Percentiles rank a stretch among this genome's conserved stretches.
Evolutionary conservation across 1,140 invertebrate genomes (phyloP).

Genomic region (Sinella curviseta): DNA sequence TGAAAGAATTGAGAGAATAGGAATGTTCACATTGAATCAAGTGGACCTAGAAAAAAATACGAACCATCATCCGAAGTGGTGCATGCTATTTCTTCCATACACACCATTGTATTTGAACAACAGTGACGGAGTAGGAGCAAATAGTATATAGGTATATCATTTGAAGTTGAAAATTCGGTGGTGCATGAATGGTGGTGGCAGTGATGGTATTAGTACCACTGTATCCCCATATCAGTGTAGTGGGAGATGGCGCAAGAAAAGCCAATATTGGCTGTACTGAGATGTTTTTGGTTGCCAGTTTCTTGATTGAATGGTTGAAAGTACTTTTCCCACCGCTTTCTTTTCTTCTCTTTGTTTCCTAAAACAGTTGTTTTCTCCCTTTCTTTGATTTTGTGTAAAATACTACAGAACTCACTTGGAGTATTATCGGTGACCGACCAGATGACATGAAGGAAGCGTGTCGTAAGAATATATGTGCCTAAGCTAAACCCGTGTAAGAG

Average conservation of each 20-base stretch:
- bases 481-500: too few relatives aligned
- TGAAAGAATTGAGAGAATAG: too few relatives aligned
- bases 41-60: too few relatives aligned
- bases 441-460: not conserved
- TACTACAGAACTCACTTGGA: not conserved
- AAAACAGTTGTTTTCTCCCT: not conserved
- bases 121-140: too few relatives aligned
- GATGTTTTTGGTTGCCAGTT: not conserved
- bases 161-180: too few relatives aligned
- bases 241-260: not conserved
- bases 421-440: not conserved
- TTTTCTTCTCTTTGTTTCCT: constrained; percentile 5
- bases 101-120: too few relatives aligned
- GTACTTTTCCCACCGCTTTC: not conserved
- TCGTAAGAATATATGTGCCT: too few relatives aligned
- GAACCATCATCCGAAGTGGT: too few relatives aligned
- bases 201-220: not conserved
- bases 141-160: too few relatives aligned
- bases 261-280: not conserved
- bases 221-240: not conserved
- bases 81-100: too few relatives aligned
- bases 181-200: not conserved
- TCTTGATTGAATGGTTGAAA: constrained; percentile 15
- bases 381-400: constrained; percentile 4
- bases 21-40: too few relatives aligned